These are phyloP conservation scores for Thera britannica DNA, from an alignment of 2,888 invertebrate genomes.

Conservation along the genomic window DNA sequence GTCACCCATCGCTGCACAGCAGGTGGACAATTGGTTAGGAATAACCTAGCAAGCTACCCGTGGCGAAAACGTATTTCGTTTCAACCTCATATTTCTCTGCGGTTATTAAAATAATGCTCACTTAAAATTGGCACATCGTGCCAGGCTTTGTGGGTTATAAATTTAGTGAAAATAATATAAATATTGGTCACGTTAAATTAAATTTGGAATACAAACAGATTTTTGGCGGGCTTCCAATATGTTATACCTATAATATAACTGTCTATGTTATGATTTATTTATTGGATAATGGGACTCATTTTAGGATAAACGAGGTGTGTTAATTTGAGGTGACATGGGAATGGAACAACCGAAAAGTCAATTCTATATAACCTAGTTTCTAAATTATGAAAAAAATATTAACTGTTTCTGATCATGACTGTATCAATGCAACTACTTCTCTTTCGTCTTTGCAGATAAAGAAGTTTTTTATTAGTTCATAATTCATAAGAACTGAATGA, in stretches of 20 bases:
- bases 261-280: not conserved
- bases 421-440: no score
- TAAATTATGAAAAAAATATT: no score
- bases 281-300: not conserved
- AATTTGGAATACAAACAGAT: conserved; percentile 17
- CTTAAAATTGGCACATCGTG: conserved; percentile 23
- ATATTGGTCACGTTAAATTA: conserved; percentile 23
- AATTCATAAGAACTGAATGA: no score
- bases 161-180: conserved; percentile 21
- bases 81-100: conserved; percentile 15
- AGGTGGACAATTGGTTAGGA: no score
- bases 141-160: conserved; percentile 26
- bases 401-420: no score
- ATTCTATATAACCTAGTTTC: no score
- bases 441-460: no score
- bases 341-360: no score
- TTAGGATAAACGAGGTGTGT: not conserved
- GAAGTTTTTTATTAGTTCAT: no score
- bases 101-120: conserved; percentile 29
- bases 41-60: not conserved
- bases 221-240: conserved; percentile 11
- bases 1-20: no score
- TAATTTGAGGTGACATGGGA: not conserved
- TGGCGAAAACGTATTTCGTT: conserved; percentile 4
- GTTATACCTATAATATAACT: no score